Percentiles rank a stretch among this genome's conserved stretches.
These are phyloP conservation scores for Lasiurus cinereus DNA, from an alignment of 2,113 vertebrate species.

Conservation along the genomic window DNA sequence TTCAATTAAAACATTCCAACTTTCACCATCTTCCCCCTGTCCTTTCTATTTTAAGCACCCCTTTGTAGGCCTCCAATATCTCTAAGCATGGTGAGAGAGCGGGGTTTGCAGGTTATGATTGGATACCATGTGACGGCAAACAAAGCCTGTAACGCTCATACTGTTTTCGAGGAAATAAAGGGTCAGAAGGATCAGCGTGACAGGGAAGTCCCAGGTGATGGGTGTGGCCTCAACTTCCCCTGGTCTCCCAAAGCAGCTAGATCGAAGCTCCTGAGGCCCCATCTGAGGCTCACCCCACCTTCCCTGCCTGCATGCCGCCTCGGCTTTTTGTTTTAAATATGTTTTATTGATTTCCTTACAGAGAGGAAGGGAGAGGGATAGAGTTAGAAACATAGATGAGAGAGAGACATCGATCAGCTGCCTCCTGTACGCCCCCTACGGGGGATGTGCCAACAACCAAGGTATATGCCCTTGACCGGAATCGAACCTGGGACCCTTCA, in stretches of 20 bases:
- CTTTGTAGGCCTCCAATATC: neutral
- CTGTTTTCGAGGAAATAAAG: neutral
- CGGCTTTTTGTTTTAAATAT: too few species aligned
- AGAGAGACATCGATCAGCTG: too few species aligned
- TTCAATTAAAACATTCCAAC: neutral
- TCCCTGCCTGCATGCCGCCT: fast-evolving
- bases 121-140: neutral
- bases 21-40: neutral
- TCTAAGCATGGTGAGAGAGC: neutral
- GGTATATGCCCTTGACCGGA: too few species aligned
- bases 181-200: neutral
- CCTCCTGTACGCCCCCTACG: too few species aligned
- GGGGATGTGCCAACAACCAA: too few species aligned
- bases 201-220: neutral
- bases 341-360: too few species aligned
- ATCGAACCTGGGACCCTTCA: too few species aligned
- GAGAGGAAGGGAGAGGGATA: too few species aligned
- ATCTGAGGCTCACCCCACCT: fast-evolving
- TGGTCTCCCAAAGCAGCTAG: neutral
- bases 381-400: too few species aligned
- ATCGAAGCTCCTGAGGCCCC: neutral
- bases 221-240: neutral
- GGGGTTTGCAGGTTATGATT: neutral
- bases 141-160: neutral
- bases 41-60: neutral